phyloP scores from a whole-genome alignment of 2,113 vertebrate species.

The Zosterops lateralis region DNA sequence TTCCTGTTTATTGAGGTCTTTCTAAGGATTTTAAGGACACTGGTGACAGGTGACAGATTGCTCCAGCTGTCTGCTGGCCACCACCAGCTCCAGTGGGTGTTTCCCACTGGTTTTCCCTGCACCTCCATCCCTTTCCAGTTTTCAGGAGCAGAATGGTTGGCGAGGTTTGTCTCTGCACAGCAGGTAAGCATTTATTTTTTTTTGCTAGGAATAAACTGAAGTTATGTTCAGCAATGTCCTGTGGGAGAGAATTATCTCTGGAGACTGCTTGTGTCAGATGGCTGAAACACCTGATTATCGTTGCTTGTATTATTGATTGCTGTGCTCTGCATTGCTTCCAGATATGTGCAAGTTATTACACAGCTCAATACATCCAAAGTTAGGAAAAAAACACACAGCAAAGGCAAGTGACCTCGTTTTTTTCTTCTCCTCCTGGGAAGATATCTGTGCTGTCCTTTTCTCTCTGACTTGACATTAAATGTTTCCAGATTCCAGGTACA shows the following conservation, averaged over 20 bases:
- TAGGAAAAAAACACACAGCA: neutral
- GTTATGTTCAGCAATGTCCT: constrained; percentile 36
- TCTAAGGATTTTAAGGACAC: neutral
- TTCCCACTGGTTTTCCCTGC: neutral
- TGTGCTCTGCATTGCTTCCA: constrained; percentile 48
- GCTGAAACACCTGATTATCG: constrained; percentile 50
- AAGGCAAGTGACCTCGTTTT: neutral
- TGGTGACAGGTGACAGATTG: neutral
- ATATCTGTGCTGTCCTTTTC: neutral
- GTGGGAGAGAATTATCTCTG: constrained; percentile 57
- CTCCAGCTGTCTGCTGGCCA: neutral
- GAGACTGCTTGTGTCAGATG: constrained; percentile 51
- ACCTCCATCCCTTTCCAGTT: neutral
- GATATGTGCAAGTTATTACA: constrained; percentile 57
- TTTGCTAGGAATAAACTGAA: constrained; percentile 26
- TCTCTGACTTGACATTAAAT: neutral
- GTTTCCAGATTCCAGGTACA: neutral
- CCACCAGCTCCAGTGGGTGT: neutral
- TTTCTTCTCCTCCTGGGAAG: neutral
- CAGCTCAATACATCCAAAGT: constrained; percentile 52
- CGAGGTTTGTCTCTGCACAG: neutral
- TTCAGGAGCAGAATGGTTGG: neutral
- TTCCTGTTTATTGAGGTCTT: neutral
- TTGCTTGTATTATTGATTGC: constrained; percentile 60
- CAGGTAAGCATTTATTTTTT: neutral